phyloP scores from a whole-genome alignment of 2,888 invertebrate species.

The Pterostichus madidus region DNA sequence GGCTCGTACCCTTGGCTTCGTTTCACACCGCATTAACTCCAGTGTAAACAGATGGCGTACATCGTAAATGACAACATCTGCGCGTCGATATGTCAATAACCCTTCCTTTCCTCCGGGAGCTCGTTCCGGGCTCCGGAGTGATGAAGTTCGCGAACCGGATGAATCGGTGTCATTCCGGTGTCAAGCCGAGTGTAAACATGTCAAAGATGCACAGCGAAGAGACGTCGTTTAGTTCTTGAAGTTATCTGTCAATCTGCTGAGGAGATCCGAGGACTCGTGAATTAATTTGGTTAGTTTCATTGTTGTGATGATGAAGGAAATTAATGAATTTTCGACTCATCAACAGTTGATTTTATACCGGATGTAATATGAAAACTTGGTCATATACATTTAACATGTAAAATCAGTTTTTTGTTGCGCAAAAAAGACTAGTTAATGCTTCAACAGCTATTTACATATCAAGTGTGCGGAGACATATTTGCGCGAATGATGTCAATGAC shows the following conservation, averaged over 20 bases:
- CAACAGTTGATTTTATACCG: too few relatives aligned
- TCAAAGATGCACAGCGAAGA: constrained; percentile 28
- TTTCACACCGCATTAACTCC: constrained; percentile 51
- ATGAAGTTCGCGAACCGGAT: constrained; percentile 52
- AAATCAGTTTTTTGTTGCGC: too few relatives aligned
- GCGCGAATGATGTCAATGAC: too few relatives aligned
- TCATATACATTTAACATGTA: too few relatives aligned
- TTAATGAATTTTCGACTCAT: too few relatives aligned
- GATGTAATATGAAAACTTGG: too few relatives aligned
- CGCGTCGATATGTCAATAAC: constrained; percentile 61
- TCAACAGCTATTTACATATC: too few relatives aligned
- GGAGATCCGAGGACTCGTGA: not conserved
- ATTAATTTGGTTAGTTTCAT: constrained; percentile 20
- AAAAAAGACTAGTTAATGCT: too few relatives aligned
- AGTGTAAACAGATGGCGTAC: constrained; percentile 53
- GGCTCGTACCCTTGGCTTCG: constrained; percentile 8
- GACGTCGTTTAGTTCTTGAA: not conserved
- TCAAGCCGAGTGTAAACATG: constrained; percentile 45
- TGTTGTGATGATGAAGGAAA: not conserved
- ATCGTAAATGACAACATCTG: constrained; percentile 54
- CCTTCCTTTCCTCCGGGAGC: constrained; percentile 1
- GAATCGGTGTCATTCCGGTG: constrained; percentile 45
- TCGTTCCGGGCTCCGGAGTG: not conserved
- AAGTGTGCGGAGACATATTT: too few relatives aligned
- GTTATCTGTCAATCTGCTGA: constrained; percentile 1